These are phyloP conservation scores for Lithobates pipiens DNA, from an alignment of 2,797 vertebrate species.

Conservation along the genomic window DNA sequence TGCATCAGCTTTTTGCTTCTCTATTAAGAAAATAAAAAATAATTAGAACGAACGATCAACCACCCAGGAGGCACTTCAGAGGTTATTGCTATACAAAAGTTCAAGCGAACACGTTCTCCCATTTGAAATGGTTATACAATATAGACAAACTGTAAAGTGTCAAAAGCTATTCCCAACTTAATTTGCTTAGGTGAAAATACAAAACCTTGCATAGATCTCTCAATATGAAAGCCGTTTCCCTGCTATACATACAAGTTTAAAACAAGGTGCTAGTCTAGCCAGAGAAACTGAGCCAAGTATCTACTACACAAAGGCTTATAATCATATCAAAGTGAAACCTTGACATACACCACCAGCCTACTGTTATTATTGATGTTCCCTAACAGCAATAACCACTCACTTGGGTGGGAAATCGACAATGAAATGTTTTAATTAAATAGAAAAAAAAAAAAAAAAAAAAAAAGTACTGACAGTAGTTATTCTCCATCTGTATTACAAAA, in stretches of 20 bases:
- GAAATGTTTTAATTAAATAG: too few species aligned
- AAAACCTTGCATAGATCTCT: neutral
- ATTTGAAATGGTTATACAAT: too few species aligned
- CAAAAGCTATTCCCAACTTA: neutral
- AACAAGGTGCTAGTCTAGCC: neutral
- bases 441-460: too few species aligned
- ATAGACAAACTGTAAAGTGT: neutral
- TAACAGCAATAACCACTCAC: neutral
- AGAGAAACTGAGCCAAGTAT: neutral
- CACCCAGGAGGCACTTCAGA: neutral
- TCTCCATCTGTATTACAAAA: too few species aligned
- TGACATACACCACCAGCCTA: too few species aligned
- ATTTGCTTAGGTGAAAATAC: neutral
- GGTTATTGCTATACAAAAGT: neutral
- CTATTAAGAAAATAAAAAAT: too few species aligned
- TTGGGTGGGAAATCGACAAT: neutral
- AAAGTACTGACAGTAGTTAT: neutral
- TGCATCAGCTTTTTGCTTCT: too few species aligned
- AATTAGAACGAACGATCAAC: neutral
- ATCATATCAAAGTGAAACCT: too few species aligned
- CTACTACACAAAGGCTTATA: neutral
- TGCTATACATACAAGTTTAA: neutral
- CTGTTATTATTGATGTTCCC: neutral
- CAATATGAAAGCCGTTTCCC: neutral
- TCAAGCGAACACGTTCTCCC: too few species aligned